Conservation (phyloP, 2,113 vertebrate genomes). For the Oriolus oriolus region DNA sequence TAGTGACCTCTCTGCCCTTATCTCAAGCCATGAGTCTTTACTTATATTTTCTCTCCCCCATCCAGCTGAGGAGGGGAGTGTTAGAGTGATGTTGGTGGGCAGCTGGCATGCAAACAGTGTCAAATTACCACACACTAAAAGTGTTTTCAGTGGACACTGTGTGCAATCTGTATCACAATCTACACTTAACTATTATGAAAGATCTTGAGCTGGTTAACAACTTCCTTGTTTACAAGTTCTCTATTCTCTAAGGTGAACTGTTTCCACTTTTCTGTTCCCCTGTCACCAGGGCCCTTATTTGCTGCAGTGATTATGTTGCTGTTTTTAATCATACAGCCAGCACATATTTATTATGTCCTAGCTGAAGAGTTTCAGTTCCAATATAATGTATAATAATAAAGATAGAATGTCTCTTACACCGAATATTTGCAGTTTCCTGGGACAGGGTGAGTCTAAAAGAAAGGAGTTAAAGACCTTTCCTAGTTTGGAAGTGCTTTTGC, state of each 20-base stretch:
- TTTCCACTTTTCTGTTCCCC: not conserved
- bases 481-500: not conserved
- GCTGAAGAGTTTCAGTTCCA: not conserved
- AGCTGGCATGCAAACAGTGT: not conserved
- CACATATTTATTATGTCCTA: not conserved
- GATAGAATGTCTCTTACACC: not conserved
- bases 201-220: not conserved
- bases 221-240: not conserved
- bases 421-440: not conserved
- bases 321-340: not conserved
- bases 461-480: not conserved
- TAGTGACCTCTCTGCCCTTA: not conserved
- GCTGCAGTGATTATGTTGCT: not conserved
- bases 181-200: not conserved
- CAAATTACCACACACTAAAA: not conserved
- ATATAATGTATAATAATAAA: not conserved
- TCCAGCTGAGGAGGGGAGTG: not conserved
- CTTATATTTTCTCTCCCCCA: not conserved
- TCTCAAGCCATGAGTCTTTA: not conserved
- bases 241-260: not conserved
- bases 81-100: not conserved
- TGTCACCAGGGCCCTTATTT: not conserved
- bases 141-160: not conserved
- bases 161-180: not conserved
- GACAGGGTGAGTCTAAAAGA: not conserved